Base-by-base conservation (phyloP, 1,140 invertebrate species). In the Pseudomyrmex sp. region DNA sequence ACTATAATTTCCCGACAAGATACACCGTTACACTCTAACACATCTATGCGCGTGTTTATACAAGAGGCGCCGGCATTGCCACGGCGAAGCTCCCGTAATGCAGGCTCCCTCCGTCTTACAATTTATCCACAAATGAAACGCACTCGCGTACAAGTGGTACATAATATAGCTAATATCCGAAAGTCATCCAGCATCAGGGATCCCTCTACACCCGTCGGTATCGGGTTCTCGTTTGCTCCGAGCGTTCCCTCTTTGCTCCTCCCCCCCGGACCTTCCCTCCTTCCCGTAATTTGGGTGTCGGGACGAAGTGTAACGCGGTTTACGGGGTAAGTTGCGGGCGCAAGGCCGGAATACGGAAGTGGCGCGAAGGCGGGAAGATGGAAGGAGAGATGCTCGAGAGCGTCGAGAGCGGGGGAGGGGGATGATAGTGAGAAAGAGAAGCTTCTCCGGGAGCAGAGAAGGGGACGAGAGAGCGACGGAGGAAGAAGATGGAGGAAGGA, bases 151-250 rank as follows among this genome's bases (percentile, higher is more conserved):
- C 58, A 83, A 88, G 68, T 83, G 77, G 58, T 76, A 75, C 68
- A 85, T 83, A 56, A 85, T 88, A 65, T 58, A 62, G 66, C 66
- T 88, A 85, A 88, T 88, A 85, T 85, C 44, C 18, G 35, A 65
- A 87, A 76, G 50, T 52, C 44, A 73, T 46, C 52, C 35, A 26
- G 18, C 44, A 74, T 62, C 7, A 35, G 35, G 35, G 35, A 35
- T 35, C 35, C 35, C 35, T 7, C 35, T 35, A 35, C 35, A 82
- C 13, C 20, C 18, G 58, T 12, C n/a, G 13, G 35, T 76, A 63
- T 83, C 74, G 23, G 1, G n/a, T 59, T 77, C 54, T 77, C 58
- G 18, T n/a, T 75, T 52, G 18, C 54, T 84, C 58, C 48, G 1
- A 61, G 44, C n/a, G 35, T 35, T 66, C 58, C 61, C 23, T 82